Evolutionary conservation across 2,888 invertebrate genomes (phyloP).

Genomic region (Tachina fera): DNA sequence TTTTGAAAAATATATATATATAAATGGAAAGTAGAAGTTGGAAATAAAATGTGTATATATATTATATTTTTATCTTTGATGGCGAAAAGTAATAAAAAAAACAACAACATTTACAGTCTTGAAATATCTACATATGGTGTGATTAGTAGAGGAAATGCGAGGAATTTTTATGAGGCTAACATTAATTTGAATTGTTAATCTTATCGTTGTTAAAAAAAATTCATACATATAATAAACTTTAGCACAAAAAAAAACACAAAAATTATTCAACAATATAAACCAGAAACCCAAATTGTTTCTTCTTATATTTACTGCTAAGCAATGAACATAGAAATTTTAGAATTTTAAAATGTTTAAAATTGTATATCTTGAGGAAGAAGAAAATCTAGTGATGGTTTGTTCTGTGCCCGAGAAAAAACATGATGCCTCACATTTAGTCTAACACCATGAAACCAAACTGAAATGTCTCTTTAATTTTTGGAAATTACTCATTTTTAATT

Average conservation of each 20-base stretch:
- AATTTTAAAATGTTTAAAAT: too few relatives aligned
- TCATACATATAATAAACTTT: conserved; percentile 11
- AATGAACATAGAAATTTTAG: neutral
- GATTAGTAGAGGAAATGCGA: conserved; percentile 77
- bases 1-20: conserved; percentile 20
- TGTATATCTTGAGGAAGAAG: too few relatives aligned
- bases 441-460: too few relatives aligned
- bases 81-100: conserved; percentile 11
- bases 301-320: neutral
- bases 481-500: too few relatives aligned
- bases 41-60: conserved; percentile 14
- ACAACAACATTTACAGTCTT: conserved; percentile 40
- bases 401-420: too few relatives aligned
- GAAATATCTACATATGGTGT: conserved; percentile 46
- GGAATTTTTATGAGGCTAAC: conserved; percentile 68
- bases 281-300: neutral
- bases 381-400: too few relatives aligned
- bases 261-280: neutral
- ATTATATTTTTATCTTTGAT: conserved; percentile 13
- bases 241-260: neutral
- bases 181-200: conserved; percentile 76
- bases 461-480: too few relatives aligned
- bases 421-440: too few relatives aligned
- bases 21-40: conserved; percentile 5
- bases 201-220: conserved; percentile 74